These are phyloP conservation scores for Drosophila neotestacea DNA, from an alignment of 2,888 invertebrate genomes.

Conservation along the genomic window DNA sequence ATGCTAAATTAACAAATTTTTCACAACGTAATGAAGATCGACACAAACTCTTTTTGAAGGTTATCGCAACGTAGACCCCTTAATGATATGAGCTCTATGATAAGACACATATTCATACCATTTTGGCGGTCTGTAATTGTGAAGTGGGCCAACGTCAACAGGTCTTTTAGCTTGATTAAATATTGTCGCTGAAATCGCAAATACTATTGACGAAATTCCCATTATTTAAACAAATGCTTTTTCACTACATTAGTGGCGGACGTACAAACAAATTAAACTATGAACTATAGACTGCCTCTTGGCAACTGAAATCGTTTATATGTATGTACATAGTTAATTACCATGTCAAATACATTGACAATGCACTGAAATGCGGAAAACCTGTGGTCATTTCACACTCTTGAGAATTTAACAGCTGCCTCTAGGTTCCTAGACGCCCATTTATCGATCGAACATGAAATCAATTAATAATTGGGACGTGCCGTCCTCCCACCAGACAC, in stretches of 20 bases:
- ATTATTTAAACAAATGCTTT: conserved; percentile 72
- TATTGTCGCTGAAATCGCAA: conserved; percentile 46
- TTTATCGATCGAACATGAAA: conserved; percentile 36
- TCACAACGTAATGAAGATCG: conserved; percentile 1
- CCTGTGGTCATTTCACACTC: conserved; percentile 2
- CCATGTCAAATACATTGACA: conserved; percentile 29
- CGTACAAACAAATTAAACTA: conserved; percentile 28
- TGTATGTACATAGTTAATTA: conserved; percentile 23
- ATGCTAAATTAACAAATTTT: conserved; percentile 41
- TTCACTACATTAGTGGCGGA: conserved; percentile 1
- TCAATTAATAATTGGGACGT: conserved; percentile 39
- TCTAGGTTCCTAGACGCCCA: background rate
- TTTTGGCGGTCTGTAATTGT: conserved; percentile 12
- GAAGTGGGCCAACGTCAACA: conserved; percentile 12
- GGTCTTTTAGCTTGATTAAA: conserved; percentile 68
- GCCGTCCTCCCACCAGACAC: background rate
- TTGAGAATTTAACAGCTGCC: conserved; percentile 42
- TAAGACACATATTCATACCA: conserved; percentile 53
- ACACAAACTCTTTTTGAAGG: conserved; percentile 30
- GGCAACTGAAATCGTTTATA: conserved; percentile 20
- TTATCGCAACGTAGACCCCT: conserved; percentile 23
- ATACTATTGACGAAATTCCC: conserved; percentile 53
- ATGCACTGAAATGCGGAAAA: conserved; percentile 21
- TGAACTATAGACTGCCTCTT: conserved; percentile 20
- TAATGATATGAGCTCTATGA: conserved; percentile 28